These are phyloP conservation scores for Lycaena phlaeas DNA, from an alignment of 2,888 invertebrate species.

Conservation along the genomic window DNA sequence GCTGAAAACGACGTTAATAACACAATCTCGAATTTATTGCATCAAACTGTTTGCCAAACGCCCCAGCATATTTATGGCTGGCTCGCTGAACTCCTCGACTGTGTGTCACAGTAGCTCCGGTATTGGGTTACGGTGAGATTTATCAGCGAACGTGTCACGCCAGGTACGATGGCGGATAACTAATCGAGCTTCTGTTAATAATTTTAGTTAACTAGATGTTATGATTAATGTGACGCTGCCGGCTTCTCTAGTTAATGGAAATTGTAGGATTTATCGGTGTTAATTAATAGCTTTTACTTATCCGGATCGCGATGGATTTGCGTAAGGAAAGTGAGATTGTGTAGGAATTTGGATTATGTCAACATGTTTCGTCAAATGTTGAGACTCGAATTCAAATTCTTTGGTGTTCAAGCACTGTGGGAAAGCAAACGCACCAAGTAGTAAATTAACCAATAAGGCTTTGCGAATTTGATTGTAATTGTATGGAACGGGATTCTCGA, in stretches of 20 bases:
- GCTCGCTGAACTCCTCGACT: conserved; percentile 2
- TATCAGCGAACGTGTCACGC: conserved; percentile 19
- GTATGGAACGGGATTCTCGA: too few relatives aligned
- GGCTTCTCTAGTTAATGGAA: conserved; percentile 25
- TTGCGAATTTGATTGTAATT: too few relatives aligned
- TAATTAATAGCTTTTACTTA: conserved; percentile 6
- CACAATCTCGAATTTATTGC: conserved; percentile 1
- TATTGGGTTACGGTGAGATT: conserved; percentile 44
- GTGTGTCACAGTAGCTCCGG: conserved; percentile 29
- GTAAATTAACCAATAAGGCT: too few relatives aligned
- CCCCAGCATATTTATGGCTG: background rate
- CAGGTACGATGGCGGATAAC: too few relatives aligned
- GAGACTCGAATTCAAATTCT: too few relatives aligned
- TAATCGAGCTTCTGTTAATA: conserved; percentile 43
- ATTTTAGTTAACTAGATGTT: conserved; percentile 19
- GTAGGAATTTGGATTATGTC: too few relatives aligned
- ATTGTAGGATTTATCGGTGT: conserved; percentile 2
- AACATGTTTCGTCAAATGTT: too few relatives aligned
- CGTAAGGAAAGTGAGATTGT: too few relatives aligned
- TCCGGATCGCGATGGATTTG: too few relatives aligned
- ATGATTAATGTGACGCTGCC: conserved; percentile 23
- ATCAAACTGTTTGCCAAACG: background rate
- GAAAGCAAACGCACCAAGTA: too few relatives aligned
- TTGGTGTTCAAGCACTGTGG: too few relatives aligned
- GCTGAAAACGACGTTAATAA: background rate